Percentiles rank a stretch among this genome's conserved stretches.
These are phyloP conservation scores for Amphimallon solstitiale DNA, from an alignment of 2,888 invertebrate genomes.

Conservation along the genomic window DNA sequence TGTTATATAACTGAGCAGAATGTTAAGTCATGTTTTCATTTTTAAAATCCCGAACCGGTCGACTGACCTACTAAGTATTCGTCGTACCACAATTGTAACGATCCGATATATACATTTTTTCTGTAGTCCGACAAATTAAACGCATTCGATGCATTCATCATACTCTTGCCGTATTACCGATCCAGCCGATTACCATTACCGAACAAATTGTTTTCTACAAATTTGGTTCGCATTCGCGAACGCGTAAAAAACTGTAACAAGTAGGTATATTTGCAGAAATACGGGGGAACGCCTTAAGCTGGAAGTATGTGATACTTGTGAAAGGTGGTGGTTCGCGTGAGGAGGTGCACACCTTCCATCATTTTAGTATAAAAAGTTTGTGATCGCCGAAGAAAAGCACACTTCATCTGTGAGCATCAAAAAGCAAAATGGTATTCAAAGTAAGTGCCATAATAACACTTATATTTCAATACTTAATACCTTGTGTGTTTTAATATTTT, in stretches of 20 bases:
- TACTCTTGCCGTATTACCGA: not conserved
- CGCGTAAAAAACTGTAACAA: slow-evolving; percentile 3
- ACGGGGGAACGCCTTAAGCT: slow-evolving; percentile 15
- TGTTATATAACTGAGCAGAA: slow-evolving; percentile 15
- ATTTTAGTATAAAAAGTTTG: slow-evolving; percentile 24
- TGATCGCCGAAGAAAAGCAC: slow-evolving; percentile 9
- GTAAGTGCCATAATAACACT: not conserved
- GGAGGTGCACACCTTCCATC: slow-evolving; percentile 30
- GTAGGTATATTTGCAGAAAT: slow-evolving; percentile 2
- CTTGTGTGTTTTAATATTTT: slow-evolving; percentile 32
- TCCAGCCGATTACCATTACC: not conserved
- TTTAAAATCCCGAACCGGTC: slow-evolving; percentile 21
- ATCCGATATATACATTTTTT: slow-evolving; percentile 13
- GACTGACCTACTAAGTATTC: slow-evolving; percentile 20
- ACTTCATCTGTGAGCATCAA: slow-evolving; percentile 11
- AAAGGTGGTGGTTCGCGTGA: slow-evolving; percentile 23
- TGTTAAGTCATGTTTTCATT: not conserved
- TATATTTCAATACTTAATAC: not conserved
- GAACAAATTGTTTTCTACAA: slow-evolving; percentile 18
- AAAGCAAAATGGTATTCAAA: slow-evolving; percentile 31
- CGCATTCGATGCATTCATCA: slow-evolving; percentile 15
- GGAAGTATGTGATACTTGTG: slow-evolving; percentile 15
- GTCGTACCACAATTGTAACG: slow-evolving; percentile 9
- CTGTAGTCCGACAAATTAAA: slow-evolving; percentile 5
- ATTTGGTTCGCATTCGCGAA: slow-evolving; percentile 1